phyloP scores from a whole-genome alignment of 2,797 vertebrate species.

The Bradypus variegatus region DNA sequence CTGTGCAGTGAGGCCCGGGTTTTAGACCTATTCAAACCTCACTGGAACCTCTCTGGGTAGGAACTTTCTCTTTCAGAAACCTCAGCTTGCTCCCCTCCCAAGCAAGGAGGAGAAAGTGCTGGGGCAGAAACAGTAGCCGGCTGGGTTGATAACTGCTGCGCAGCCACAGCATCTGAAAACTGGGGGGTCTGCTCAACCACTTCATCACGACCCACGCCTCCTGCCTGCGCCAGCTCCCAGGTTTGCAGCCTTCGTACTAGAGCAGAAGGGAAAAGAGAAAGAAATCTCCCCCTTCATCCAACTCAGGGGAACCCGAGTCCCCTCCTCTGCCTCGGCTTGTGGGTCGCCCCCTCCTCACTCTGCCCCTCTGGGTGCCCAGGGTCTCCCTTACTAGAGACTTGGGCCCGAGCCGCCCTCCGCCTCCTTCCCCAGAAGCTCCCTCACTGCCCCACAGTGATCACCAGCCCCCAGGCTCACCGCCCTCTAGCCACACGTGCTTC shows the following conservation, averaged over 20 bases:
- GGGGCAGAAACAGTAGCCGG: neutral
- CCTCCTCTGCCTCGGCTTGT: no score
- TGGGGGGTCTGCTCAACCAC: neutral
- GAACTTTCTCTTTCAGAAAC: neutral
- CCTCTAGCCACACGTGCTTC: neutral
- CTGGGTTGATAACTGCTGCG: accelerated
- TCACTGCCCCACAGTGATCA: no score
- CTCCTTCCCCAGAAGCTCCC: neutral
- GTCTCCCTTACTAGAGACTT: neutral
- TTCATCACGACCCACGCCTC: neutral
- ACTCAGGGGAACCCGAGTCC: neutral
- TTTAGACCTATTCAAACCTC: neutral
- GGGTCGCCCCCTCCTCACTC: neutral
- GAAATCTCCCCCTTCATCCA: neutral
- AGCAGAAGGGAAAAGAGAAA: neutral
- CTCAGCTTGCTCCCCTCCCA: neutral
- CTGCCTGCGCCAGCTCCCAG: accelerated
- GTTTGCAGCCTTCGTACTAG: neutral
- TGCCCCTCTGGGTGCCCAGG: accelerated
- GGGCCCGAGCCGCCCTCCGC: neutral
- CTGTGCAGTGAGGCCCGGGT: neutral
- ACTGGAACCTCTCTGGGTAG: neutral
- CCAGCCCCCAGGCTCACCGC: accelerated
- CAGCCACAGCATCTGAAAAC: accelerated
- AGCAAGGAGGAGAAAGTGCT: neutral